Base-by-base conservation (phyloP, 2,113 vertebrate species). In the Cavia porcellus region DNA sequence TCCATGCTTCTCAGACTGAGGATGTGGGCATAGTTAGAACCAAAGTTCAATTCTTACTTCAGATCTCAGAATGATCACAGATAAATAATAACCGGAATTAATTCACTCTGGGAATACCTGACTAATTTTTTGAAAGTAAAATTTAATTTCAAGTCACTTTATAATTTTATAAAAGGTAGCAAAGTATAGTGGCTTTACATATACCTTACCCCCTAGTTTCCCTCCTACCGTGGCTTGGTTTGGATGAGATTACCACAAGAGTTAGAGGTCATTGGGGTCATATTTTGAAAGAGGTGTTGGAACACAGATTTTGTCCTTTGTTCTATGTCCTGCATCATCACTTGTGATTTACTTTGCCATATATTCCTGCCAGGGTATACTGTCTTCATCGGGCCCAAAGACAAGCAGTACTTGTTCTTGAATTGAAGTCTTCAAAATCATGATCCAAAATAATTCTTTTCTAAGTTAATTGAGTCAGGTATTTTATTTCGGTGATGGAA, bases 401-500 rank as follows among this genome's bases (percentile, higher is more conserved):
- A 28, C 4, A 38, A 1, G 35, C 14, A 2, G 1, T 3, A 38
- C 13, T 70, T 2, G 6, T n/a, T 52, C 7, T 52, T 52, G 17
- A 52, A 55, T 13, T 14, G 7, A 87, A 13, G 4, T 17, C n/a
- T 74, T n/a, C 68, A 30, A 11, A 57, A 17, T 28, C n/a, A 59
- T 30, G n/a, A 74, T 9, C 52, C 68, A 57, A 38, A 88, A 30
- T 42, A 30, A 42, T 3, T n/a, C 14, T 42, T 57, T 59, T 57
- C 25, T 45, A 50, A 32, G 52, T 55, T 38, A 35, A 55, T 28
- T n/a, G 11, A 12, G 4, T 88, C 24, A 42, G 15, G 24, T 57
- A 30, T 32, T 42, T 59, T 24, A 42, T 32, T 57, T 19, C 20
- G 32, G 25, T 74, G 24, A 74, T 22, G 22, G n/a, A 32, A 88